Base-by-base conservation (phyloP, 37 sponge, comb jelly and placozoan species). In the Chondrilla cf. caribensis region DNA sequence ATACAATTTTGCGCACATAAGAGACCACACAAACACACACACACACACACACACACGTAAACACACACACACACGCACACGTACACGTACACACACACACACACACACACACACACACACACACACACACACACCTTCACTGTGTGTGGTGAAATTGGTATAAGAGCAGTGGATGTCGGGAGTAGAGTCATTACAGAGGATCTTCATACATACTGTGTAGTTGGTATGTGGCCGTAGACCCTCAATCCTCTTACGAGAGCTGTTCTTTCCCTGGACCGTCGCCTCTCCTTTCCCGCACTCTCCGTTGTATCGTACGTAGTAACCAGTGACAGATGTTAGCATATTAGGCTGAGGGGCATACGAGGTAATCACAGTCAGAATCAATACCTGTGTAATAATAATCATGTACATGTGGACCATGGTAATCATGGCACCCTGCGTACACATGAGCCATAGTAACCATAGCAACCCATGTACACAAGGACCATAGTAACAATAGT, bases 51-150 rank as follows among this genome's bases (percentile, higher is more conserved):
- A 47, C 51, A 47, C 51, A 47, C 51, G 11, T 11, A 47, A 6
- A 47, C 51, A 47, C 51, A 47, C 51, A 14, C 51, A 47, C 51
- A 32, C 40, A 43, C 38, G 41, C 70, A 66, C 68, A 81, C 70
- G 26, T 42, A 24, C 70, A 43, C 82, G 64, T 51, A 25, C 82
- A 81, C 35, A 66, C 82, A 81, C 67, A 79, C 62, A 29, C 80
- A 39, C 39, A 35, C 62, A 79, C 60, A 79, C 80, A 33, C 60
- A 58, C 60, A 79, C 62, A 40, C 70, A 81, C 54, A 66, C 54
- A 40, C 82, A 81, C 82, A 65, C 67, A 65, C 70, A 58, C 82
- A 35, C 76, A 83, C 76, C 7, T 29, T 67, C 1, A 33, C 68
- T 67, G 1, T 1, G 1, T 29, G 68, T 67, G 33, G 1, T 67